These are phyloP conservation scores for Leistus spinibarbis DNA, from an alignment of 2,888 invertebrate species.

Conservation along the genomic window DNA sequence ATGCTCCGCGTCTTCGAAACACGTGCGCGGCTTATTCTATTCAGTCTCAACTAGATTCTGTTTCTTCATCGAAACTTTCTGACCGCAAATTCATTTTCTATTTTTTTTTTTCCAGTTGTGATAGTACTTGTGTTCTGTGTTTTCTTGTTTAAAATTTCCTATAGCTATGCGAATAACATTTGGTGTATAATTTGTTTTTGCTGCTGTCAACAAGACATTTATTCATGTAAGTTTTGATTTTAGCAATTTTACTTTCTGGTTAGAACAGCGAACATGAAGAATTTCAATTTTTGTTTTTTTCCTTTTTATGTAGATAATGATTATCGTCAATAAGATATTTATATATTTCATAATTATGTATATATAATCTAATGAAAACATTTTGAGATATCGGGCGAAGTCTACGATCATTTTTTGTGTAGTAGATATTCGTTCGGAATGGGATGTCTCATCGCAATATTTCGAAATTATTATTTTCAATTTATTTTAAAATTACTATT, in stretches of 20 bases:
- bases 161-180: slow-evolving; percentile 24
- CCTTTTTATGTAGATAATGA: neutral
- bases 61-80: neutral
- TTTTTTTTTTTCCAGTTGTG: slow-evolving; percentile 14
- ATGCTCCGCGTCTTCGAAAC: slow-evolving; percentile 9
- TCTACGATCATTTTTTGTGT: neutral
- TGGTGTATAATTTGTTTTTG: slow-evolving; percentile 11
- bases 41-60: neutral
- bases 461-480: no score
- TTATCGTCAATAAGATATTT: neutral
- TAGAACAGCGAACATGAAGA: neutral
- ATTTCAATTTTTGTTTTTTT: neutral
- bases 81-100: neutral
- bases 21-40: slow-evolving; percentile 22
- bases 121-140: slow-evolving; percentile 15
- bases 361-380: neutral
- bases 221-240: slow-evolving; percentile 24
- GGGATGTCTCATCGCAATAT: no score
- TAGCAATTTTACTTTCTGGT: neutral
- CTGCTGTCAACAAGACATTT: slow-evolving; percentile 1
- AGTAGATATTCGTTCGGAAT: neutral
- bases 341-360: neutral
- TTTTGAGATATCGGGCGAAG: neutral
- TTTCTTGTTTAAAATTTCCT: slow-evolving; percentile 11
- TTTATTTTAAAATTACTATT: no score